Evolutionary conservation across 2,888 invertebrate genomes (phyloP), one percentile per base, ranked within the genome.

Genomic region (Heteromurus nitidus): DNA sequence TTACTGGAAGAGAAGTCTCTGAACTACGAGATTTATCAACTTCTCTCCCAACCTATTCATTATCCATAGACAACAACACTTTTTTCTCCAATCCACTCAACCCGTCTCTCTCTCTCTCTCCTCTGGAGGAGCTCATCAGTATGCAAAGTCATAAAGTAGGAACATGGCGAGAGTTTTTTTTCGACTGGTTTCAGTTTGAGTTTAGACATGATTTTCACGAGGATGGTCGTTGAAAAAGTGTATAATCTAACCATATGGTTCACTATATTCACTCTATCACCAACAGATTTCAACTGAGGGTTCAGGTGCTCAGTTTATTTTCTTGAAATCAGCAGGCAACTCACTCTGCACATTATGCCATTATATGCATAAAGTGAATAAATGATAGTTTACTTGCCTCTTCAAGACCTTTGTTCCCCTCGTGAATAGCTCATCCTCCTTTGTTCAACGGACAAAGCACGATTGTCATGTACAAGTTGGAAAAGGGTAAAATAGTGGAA

Each of bases 91-190:
- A 13, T 36, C 36, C 36, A 36, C 36, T 18, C 50, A 50, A 47
- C 3, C 13, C 5, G 44, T 9, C 2, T 44, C 44, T 44, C 44
- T n/a, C 3, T 13, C 5, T 13, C 50, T 9, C 36, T 36, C 13
- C 36, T 36, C 36, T 36, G 36, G 36, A 50, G 24, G 18, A 64
- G 22, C 67, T 75, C 62, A 75, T 75, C 67, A 75, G 75, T 75
- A 75, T 75, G 75, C 75, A 75, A 75, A 75, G 75, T 65, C 75
- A 55, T 75, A 75, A 75, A 75, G 65, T 67, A 75, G 30, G 67
- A 67, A 55, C 65, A 75, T 28, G 55, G 73, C 74, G 31, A 58
- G 55, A 74, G 44, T 73, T 73, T 62, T 64, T 36, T 73, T 44
- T 13, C 13, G 36, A 36, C 7, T 36, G 36, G n/a, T n/a, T n/a